Base-by-base conservation (phyloP, 2,113 vertebrate genomes). In the Oryzias javanicus region DNA sequence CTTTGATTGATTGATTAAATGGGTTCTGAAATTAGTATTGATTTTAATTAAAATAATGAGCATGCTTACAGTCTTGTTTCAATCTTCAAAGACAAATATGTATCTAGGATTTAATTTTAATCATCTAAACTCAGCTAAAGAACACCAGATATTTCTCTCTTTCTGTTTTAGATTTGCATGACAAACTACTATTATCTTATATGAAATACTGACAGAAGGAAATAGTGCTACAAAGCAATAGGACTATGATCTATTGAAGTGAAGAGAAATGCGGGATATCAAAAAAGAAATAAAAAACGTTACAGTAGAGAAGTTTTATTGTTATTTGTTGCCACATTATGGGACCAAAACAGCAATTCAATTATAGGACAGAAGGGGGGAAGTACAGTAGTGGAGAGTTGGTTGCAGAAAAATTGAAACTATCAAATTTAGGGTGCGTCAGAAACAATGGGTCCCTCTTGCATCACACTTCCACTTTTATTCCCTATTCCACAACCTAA, bases 301-400 rank as follows among this genome's bases (percentile, higher is more conserved):
- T 78, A 82, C 60, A 49, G 70, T 27, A 19, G 72, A 72, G 56
- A 63, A 60, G 78, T 72, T 78, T 67, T 57, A 59, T 70, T 55
- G 70, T 68, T 79, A 76, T 85, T 88, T 82, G 55, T 55, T 48
- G 54, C 67, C 60, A 80, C 79, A 79, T 84, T 79, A 81, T 44
- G 55, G 51, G 69, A 78, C 68, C 75, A 78, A 73, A 72, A 64
- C 60, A 86, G 67, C 69, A 81, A 81, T 86, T 85, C 74, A 86
- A 85, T 84, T 83, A 83, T 59, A 19, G 71, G 25, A 60, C 49
- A 5, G 60, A 55, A 64, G n/a, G 48, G 14, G 13, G 19, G 48
- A 29, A 55, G 41, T 35, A 35, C 10, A 35, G 41, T 17, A 4
- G n/a, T n/a, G n/a, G n/a, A n/a, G n/a, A n/a, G n/a, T n/a, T n/a